phyloP scores from a whole-genome alignment of 1,140 invertebrate genomes.

The Diorhabda sublineata region DNA sequence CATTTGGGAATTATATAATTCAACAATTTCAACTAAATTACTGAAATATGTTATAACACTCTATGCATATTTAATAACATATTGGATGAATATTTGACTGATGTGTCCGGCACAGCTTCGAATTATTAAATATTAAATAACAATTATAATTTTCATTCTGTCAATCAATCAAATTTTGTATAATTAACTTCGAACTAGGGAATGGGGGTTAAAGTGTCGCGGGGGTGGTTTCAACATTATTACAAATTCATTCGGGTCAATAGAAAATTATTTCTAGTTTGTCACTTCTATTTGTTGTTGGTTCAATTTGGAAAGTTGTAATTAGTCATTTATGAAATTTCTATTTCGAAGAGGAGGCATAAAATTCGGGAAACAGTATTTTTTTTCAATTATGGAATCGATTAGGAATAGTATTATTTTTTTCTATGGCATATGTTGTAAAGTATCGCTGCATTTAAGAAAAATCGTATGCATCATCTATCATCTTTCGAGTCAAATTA shows the following conservation, averaged over 20 bases:
- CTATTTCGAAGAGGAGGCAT: too few species aligned
- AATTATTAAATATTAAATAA: conserved; percentile 41
- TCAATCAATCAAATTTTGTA: conserved; percentile 36
- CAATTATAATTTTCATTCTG: conserved; percentile 40
- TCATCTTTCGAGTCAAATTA: too few species aligned
- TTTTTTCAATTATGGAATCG: too few species aligned
- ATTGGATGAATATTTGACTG: conserved; percentile 35
- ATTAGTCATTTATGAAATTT: too few species aligned
- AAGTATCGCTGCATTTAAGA: too few species aligned
- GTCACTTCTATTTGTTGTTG: conserved; percentile 6
- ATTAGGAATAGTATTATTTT: too few species aligned
- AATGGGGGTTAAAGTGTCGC: neutral
- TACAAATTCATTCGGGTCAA: conserved; percentile 23
- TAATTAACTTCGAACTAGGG: conserved; percentile 35
- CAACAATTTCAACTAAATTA: conserved; percentile 15
- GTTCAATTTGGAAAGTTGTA: neutral
- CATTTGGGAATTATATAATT: conserved; percentile 13
- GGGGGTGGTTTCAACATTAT: conserved; percentile 16
- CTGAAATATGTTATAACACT: conserved; percentile 18
- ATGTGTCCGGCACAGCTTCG: conserved; percentile 32
- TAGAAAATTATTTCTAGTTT: conserved; percentile 17
- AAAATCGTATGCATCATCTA: too few species aligned
- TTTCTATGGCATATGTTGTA: too few species aligned
- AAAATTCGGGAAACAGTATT: too few species aligned
- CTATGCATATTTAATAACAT: conserved; percentile 34